Percentiles rank a stretch among this genome's conserved stretches.
Conservation (phyloP, 2,888 invertebrate genomes). For the Pseudococcus longispinus region DNA sequence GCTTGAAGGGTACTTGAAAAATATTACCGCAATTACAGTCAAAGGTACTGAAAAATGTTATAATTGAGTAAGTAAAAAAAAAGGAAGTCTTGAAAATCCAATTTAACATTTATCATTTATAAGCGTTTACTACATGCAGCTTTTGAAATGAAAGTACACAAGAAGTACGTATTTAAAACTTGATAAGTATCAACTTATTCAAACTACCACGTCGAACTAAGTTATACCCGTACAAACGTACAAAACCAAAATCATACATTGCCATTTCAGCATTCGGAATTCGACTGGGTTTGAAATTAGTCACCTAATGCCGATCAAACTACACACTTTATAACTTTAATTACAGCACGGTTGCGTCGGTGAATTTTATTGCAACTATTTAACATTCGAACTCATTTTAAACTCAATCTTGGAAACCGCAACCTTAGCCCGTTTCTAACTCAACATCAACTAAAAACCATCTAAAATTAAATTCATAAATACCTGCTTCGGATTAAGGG, state of each 20-base stretch:
- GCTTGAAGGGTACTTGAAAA: no score
- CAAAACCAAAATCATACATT: constrained; percentile 6
- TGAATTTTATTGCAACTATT: background rate
- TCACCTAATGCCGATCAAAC: background rate
- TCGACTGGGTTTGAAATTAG: background rate
- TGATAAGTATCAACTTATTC: no score
- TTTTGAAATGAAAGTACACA: no score
- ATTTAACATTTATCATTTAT: no score
- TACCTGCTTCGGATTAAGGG: background rate
- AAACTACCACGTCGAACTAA: background rate
- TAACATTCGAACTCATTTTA: background rate
- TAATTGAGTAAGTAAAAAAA: no score
- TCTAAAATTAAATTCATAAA: background rate
- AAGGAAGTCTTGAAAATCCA: no score
- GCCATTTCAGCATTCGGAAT: background rate
- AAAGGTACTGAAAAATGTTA: no score
- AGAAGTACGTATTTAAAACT: no score
- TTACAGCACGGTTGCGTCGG: background rate
- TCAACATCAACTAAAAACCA: background rate
- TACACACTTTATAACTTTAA: background rate
- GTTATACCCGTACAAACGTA: background rate
- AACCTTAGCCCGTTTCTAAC: background rate
- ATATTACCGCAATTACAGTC: no score
- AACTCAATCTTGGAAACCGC: background rate
- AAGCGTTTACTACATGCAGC: no score